Percentiles rank a stretch among this genome's conserved stretches.
Evolutionary conservation across 2,797 vertebrate species (phyloP).

Genomic region (Perodicticus potto): DNA sequence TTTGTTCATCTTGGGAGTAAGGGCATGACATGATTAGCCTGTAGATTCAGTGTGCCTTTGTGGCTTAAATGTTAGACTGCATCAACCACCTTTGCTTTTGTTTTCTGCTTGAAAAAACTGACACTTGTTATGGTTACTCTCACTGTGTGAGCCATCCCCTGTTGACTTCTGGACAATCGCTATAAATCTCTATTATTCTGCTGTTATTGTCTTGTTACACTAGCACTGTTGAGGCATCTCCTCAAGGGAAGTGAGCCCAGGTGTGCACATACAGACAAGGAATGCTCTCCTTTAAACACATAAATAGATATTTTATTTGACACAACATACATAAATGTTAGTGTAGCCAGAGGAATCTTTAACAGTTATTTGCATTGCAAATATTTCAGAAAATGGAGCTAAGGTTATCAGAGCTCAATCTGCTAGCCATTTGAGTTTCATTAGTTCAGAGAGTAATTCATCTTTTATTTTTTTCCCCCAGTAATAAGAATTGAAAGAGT

Average conservation of each 20-base stretch:
- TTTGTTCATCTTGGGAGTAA: conserved; percentile 30
- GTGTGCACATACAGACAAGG: conserved; percentile 69
- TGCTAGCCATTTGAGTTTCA: conserved; percentile 69
- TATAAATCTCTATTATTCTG: conserved; percentile 84
- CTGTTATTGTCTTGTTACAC: conserved; percentile 81
- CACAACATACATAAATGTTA: conserved; percentile 70
- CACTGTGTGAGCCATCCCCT: conserved; percentile 71
- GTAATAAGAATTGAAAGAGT: conserved; percentile 69
- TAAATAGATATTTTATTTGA: conserved; percentile 82
- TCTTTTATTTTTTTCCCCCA: conserved; percentile 52
- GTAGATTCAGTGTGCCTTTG: conserved; percentile 60
- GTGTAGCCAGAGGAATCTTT: conserved; percentile 72
- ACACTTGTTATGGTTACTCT: conserved; percentile 71
- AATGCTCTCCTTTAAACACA: conserved; percentile 75
- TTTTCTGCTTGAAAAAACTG: conserved; percentile 80
- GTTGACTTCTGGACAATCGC: conserved; percentile 81
- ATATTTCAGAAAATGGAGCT: conserved; percentile 61
- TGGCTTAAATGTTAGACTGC: conserved; percentile 61
- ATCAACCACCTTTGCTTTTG: conserved; percentile 62
- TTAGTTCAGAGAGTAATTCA: conserved; percentile 62
- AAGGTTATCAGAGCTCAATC: conserved; percentile 61
- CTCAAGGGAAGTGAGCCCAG: conserved; percentile 78
- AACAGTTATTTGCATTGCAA: conserved; percentile 79
- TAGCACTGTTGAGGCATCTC: conserved; percentile 65
- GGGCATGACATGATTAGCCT: conserved; percentile 24